Conservation (phyloP, 2,797 vertebrate genomes). For the Sebastolobus altivelis region DNA sequence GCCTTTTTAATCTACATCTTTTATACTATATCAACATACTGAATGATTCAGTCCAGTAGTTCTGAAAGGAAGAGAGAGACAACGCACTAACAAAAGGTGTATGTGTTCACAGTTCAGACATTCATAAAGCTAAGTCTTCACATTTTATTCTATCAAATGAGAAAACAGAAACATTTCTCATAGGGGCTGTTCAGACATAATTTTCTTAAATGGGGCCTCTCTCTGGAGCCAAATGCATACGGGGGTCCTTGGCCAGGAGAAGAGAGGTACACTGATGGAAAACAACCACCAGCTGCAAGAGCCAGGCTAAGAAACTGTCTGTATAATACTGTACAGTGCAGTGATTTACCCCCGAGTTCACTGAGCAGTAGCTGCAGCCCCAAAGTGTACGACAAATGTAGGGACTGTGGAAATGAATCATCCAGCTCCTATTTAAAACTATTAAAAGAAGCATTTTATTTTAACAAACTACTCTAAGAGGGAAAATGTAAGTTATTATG, state of each 20-base stretch:
- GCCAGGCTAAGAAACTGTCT: constrained; percentile 32
- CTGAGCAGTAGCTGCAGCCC: background rate
- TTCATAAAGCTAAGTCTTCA: background rate
- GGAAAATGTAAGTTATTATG: background rate
- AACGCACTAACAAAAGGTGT: constrained; percentile 13
- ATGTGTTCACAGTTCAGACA: constrained; percentile 15
- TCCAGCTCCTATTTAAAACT: background rate
- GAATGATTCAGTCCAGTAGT: constrained; percentile 19
- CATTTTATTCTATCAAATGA: constrained; percentile 34
- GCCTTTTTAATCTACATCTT: constrained; percentile 39
- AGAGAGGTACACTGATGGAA: constrained; percentile 44
- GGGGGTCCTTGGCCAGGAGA: constrained; percentile 41
- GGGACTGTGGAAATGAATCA: constrained; percentile 11
- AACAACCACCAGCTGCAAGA: constrained; percentile 52
- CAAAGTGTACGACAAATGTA: background rate
- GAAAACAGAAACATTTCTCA: constrained; percentile 42
- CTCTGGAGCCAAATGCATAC: constrained; percentile 39
- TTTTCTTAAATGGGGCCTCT: constrained; percentile 52
- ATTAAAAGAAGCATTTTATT: background rate
- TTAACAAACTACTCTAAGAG: background rate
- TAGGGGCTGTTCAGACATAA: constrained; percentile 15
- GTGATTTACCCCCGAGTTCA: background rate
- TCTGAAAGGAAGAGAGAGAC: constrained; percentile 34
- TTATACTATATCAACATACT: constrained; percentile 9
- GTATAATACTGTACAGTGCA: constrained; percentile 15